Conservation (phyloP, 1,140 invertebrate species). For the Drosophila saltans region DNA sequence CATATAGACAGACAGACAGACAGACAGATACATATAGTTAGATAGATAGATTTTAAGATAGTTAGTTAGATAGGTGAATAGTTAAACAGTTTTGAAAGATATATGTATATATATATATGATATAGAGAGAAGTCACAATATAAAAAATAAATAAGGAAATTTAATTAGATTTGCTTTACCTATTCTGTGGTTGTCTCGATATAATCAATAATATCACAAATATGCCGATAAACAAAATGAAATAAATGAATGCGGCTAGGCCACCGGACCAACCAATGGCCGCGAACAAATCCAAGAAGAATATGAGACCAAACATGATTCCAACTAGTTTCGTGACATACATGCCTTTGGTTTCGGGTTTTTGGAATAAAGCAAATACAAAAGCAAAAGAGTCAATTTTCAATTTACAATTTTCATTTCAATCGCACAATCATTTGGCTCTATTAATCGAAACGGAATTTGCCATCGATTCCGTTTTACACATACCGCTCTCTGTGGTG, state of each 20-base stretch:
- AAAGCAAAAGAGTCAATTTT: constrained; percentile 50
- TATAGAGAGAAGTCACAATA: too few relatives aligned
- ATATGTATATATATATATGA: not conserved
- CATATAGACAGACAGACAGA: not conserved
- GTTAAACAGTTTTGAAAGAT: not conserved
- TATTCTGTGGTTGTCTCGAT: constrained; percentile 95
- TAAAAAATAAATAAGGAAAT: not conserved
- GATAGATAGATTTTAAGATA: not conserved
- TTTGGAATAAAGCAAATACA: constrained; percentile 29
- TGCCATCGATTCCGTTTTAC: not conserved
- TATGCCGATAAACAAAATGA: constrained; percentile 89
- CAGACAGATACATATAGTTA: not conserved
- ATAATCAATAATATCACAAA: constrained; percentile 91
- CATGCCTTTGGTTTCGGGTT: constrained; percentile 85
- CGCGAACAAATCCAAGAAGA: constrained; percentile 92
- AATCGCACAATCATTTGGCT: constrained; percentile 5
- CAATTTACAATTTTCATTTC: constrained; percentile 26
- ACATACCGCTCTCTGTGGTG: constrained; percentile 88
- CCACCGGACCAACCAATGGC: constrained; percentile 90
- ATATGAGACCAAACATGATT: constrained; percentile 90
- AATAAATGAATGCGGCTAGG: constrained; percentile 88
- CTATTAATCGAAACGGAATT: not conserved
- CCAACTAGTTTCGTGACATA: constrained; percentile 95
- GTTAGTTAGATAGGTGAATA: not conserved
- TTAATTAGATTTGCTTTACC: constrained; percentile 84